Evolutionary conservation across 2,888 invertebrate species (phyloP).

Genomic region (Neelides folsomi): DNA sequence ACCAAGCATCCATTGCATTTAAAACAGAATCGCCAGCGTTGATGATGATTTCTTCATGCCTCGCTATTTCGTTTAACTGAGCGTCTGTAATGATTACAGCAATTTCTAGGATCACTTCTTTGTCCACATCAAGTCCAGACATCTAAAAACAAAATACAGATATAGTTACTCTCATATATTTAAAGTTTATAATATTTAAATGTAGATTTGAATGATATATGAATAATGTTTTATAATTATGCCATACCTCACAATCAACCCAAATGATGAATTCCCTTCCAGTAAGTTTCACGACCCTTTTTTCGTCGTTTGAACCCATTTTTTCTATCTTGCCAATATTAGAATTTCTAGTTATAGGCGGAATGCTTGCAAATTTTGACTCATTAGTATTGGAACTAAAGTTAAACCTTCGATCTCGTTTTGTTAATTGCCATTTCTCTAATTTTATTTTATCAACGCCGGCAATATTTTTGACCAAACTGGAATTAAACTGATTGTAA

Average conservation of each 20-base stretch:
- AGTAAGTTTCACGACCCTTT: neutral
- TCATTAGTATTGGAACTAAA: no score
- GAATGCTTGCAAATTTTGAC: neutral
- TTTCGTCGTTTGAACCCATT: neutral
- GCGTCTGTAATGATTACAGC: conserved; percentile 77
- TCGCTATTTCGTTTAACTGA: conserved; percentile 58
- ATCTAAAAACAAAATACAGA: conserved; percentile 45
- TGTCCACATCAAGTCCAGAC: conserved; percentile 70
- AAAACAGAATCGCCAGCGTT: conserved; percentile 60
- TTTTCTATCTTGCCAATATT: neutral
- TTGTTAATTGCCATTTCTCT: no score
- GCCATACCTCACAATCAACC: conserved; percentile 29
- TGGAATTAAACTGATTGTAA: no score
- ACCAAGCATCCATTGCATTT: conserved; percentile 72
- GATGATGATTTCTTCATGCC: conserved; percentile 62
- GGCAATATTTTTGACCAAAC: no score
- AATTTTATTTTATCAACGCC: no score
- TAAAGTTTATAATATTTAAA: no score
- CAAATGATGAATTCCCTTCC: conserved; percentile 17
- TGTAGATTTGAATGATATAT: no score
- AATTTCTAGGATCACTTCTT: conserved; percentile 72
- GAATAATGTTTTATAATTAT: no score
- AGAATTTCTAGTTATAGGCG: neutral
- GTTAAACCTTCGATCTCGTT: no score
- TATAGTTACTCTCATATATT: conserved; percentile 4